Conservation (phyloP, 2,113 vertebrate species). For the Xenotilapia caudafasciata region DNA sequence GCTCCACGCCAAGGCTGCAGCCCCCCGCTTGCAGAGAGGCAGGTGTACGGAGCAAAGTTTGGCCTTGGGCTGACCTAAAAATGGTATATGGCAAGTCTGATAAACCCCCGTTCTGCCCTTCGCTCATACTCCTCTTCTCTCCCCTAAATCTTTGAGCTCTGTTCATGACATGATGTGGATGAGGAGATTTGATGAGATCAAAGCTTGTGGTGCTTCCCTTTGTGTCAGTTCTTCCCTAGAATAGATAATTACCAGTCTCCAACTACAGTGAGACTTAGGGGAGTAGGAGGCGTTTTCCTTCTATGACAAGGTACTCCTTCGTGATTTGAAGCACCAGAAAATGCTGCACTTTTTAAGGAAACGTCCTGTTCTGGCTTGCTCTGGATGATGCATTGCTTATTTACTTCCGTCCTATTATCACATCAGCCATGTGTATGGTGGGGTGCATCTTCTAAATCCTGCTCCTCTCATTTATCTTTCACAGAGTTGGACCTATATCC, state of each 20-base stretch:
- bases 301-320: not conserved
- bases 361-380: not conserved
- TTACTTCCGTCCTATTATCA: not conserved
- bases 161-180: slow-evolving; percentile 10
- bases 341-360: not conserved
- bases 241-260: slow-evolving; percentile 22
- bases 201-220: slow-evolving; percentile 40
- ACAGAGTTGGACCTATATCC: slow-evolving; percentile 40
- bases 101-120: slow-evolving; percentile 16
- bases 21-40: slow-evolving; percentile 18
- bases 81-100: slow-evolving; percentile 28
- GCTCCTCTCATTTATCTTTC: not conserved
- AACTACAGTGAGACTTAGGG: not conserved
- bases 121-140: not conserved
- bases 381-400: not conserved
- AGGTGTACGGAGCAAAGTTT: slow-evolving; percentile 43
- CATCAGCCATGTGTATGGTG: not conserved
- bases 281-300: not conserved
- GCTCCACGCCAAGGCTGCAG: slow-evolving; percentile 16
- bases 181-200: slow-evolving; percentile 45
- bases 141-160: slow-evolving; percentile 1
- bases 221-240: slow-evolving; percentile 26
- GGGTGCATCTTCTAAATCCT: not conserved
- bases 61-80: slow-evolving; percentile 59
- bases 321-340: not conserved